These are phyloP conservation scores for Diplodus sargus DNA, from an alignment of 2,797 vertebrate genomes.

Conservation along the genomic window DNA sequence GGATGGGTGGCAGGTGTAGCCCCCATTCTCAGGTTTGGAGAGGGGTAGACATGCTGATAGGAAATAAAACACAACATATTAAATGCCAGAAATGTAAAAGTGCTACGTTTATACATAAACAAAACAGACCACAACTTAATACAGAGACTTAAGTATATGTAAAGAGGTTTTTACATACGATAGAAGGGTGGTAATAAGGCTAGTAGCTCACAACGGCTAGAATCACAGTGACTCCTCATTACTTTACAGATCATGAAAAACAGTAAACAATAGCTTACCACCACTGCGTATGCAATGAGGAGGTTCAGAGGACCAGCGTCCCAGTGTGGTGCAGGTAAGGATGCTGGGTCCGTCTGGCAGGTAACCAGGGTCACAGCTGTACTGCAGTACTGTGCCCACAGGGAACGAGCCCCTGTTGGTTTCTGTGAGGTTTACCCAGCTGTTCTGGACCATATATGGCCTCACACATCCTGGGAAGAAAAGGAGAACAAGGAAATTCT, in stretches of 20 bases:
- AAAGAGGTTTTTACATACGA: background rate
- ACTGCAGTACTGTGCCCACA: constrained; percentile 84
- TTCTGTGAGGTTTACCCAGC: constrained; percentile 86
- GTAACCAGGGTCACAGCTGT: constrained; percentile 86
- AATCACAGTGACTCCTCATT: background rate
- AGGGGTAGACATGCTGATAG: constrained; percentile 90
- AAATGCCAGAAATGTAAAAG: background rate
- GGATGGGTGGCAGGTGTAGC: constrained; percentile 93
- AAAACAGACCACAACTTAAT: background rate
- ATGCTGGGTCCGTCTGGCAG: constrained; percentile 82
- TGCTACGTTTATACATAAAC: background rate
- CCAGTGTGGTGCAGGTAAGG: constrained; percentile 80
- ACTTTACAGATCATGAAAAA: background rate
- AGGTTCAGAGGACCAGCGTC: constrained; percentile 83
- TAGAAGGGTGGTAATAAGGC: background rate
- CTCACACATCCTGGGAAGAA: constrained; percentile 80
- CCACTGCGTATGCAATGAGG: constrained; percentile 82
- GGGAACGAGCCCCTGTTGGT: constrained; percentile 83
- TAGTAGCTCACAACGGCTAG: background rate
- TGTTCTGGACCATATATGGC: constrained; percentile 85
- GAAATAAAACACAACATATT: background rate
- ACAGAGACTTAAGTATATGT: background rate
- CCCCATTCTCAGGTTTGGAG: constrained; percentile 92
- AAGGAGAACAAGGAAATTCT: constrained; percentile 14
- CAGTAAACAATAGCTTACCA: constrained; percentile 74